Evolutionary conservation across 2,113 vertebrate species (phyloP).

Genomic region (Chloropsis hardwickii): DNA sequence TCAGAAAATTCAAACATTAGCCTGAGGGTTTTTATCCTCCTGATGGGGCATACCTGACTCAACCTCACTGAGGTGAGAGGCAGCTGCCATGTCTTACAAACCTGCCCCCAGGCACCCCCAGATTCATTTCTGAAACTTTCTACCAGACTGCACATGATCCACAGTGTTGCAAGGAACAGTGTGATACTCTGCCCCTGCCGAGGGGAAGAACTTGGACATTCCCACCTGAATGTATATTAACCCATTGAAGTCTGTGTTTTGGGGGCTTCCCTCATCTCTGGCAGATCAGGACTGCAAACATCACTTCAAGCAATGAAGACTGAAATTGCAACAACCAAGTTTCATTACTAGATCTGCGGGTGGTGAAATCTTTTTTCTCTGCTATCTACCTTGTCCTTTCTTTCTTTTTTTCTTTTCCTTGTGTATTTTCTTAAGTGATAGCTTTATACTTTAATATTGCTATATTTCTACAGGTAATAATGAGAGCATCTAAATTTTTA

Average conservation of each 20-base stretch:
- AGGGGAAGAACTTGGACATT: neutral
- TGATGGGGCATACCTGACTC: no score
- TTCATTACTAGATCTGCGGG: accelerated
- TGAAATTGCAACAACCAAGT: neutral
- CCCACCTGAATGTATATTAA: accelerated
- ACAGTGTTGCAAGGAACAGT: no score
- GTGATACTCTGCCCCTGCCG: accelerated
- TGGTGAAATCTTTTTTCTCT: neutral
- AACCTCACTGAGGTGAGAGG: neutral
- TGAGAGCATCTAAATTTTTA: neutral
- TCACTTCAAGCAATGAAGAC: neutral
- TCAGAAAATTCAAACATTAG: neutral
- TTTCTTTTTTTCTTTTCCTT: neutral
- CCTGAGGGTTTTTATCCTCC: neutral
- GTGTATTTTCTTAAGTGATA: neutral
- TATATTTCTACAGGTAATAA: no score
- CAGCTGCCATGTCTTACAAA: neutral
- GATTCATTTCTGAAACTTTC: neutral
- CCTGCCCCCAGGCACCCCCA: neutral
- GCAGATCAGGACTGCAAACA: neutral
- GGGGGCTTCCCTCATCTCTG: neutral
- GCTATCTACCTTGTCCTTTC: neutral
- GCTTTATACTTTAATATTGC: no score
- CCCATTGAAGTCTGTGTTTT: neutral
- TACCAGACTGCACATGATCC: neutral